Base-by-base conservation (phyloP, 2,113 vertebrate species). In the Furnarius figulus region DNA sequence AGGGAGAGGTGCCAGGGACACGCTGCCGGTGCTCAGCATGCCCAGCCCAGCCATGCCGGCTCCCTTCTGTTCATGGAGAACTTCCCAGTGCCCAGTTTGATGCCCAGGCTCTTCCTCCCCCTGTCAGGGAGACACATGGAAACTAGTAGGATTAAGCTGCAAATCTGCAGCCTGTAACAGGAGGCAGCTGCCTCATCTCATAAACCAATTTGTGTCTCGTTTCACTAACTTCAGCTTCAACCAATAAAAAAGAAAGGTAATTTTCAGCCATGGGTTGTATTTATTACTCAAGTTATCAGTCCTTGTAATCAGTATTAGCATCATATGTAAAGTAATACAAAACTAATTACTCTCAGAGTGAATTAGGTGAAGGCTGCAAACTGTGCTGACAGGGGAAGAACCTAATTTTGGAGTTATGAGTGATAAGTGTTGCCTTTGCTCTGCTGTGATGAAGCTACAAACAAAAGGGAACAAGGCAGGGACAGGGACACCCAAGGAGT, bases 231-330 rank as follows among this genome's bases (percentile, higher is more conserved):
- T 71, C 81, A 72, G 90, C 82, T 40, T 82, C 47, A 88, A 35
- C 85, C 88, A 71, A 22, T 92, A 89, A 89, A 95, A 80, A 49
- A 81, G 74, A 79, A 73, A 95, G 95, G 94, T 86, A 62, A 96
- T 97, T 96, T 96, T 78, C 97, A 95, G 90, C 95, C 94, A 62
- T 24, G 85, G 84, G 74, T 95, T 10, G 27, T 92, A 94, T 94
- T 97, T 97, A 95, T 97, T 90, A 47, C 94, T 90, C 10, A 27
- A 70, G 92, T 97, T 97, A 97, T 93, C 93, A 71, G 94, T 74
- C 95, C 97, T 95, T 88, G 96, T 94, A 95, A 97, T 97, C 97
- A 87, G 97, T 87, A 93, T 95, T 92, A 97, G 93, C 95, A 94
- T 90, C 92, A 46, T 31, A 33, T 27, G 46, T 42, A 95, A 95